Evolutionary conservation across 2,888 invertebrate species (phyloP).

Genomic region (Epirrita christyi): DNA sequence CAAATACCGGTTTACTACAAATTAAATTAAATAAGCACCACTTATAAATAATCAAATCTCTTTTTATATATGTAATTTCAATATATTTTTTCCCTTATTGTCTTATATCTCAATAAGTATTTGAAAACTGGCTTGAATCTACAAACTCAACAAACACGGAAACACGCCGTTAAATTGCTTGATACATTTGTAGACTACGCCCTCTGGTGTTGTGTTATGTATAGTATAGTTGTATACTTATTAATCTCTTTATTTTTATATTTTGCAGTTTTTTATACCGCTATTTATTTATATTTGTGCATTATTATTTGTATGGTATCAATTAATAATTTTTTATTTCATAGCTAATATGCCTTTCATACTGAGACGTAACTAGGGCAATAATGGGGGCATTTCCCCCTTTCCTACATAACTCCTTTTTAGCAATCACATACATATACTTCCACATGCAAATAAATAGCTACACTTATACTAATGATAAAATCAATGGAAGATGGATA

Average conservation of each 20-base stretch:
- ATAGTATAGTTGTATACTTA: not conserved
- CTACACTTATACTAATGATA: conserved; percentile 41
- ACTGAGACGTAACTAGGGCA: not conserved
- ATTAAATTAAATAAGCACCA: too few relatives aligned
- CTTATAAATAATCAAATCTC: not conserved
- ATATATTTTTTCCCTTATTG: conserved; percentile 5
- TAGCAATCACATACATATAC: conserved; percentile 20
- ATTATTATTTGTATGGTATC: not conserved
- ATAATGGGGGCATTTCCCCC: not conserved
- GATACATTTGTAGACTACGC: too few relatives aligned
- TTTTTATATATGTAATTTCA: not conserved
- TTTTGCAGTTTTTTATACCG: not conserved
- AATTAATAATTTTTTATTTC: not conserved
- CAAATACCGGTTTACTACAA: too few relatives aligned
- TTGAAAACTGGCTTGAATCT: conserved; percentile 13
- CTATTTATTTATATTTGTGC: not conserved
- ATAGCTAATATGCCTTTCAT: not conserved
- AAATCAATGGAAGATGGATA: conserved; percentile 63
- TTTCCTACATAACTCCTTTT: not conserved
- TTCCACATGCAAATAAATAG: conserved; percentile 43
- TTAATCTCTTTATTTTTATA: not conserved
- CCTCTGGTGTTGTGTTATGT: not conserved
- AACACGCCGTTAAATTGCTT: too few relatives aligned
- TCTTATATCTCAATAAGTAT: conserved; percentile 9
- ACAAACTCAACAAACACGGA: too few relatives aligned